Evolutionary conservation across 1,140 invertebrate genomes (phyloP), one percentile per base, ranked within the genome.

Genomic region (Nasonia vitripennis): DNA sequence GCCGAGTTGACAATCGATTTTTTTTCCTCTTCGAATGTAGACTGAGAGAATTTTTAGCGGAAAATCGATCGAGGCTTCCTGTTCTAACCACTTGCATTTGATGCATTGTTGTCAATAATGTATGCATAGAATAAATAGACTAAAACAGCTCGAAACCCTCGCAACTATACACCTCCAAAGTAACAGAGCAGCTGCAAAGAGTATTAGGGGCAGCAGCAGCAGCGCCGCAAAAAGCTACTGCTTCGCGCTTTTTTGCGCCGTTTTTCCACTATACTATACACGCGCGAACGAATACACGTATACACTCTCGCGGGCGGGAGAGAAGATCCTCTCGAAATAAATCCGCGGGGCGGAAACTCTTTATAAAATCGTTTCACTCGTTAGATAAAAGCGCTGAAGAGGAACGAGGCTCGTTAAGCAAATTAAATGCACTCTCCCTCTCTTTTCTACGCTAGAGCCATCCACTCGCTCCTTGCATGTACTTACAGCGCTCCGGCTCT

Each of bases 361-460:
- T 87, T 85, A 77, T 84, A 88, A 89, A 88, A 86, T 86, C 86
- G 87, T 86, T 88, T 86, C 75, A 79, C 86, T 77, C 87, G 86
- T 87, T 87, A 88, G 89, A 89, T 90, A 89, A 89, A 89, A 89
- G 88, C 84, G 86, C 84, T 86, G 88, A 88, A 89, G 89, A 89
- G 87, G 78, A 67, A 87, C 86, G 84, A 85, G 85, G 83, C 86
- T 90, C 89, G 89, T 90, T 90, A 90, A 89, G 89, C 87, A 89
- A 90, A 90, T 90, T 89, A 90, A 90, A 90, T 89, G 89, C 88
- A 88, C 89, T 88, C 84, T 78, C 86, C 70, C n/a, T 81, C 68
- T 74, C 73, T 62, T 62, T 20, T 62, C 17, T 14, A 62, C 34
- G 55, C 17, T 17, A 62, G 55, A 62, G 17, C 55, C 55, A 62